These are phyloP conservation scores for Zoanthus gigantus DNA, from an alignment of 92 coral and sea anemone genomes.

Conservation along the genomic window DNA sequence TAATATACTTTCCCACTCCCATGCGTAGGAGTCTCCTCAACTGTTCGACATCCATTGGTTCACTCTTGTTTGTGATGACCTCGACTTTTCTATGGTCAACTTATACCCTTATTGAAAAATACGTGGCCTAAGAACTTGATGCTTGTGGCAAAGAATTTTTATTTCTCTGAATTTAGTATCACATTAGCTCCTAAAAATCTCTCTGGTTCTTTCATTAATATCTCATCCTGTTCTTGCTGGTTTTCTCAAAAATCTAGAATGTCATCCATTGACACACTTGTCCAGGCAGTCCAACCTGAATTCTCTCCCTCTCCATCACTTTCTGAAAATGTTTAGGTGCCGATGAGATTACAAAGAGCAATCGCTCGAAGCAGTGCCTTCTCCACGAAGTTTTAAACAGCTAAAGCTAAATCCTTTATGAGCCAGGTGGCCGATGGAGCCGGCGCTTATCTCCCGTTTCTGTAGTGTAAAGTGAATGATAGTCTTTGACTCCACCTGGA, in stretches of 20 bases:
- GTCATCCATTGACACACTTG: conserved; percentile 72
- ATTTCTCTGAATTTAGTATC: conserved; percentile 40
- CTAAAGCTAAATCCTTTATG: no score
- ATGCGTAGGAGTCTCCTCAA: conserved; percentile 1
- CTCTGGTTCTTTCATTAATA: conserved; percentile 11
- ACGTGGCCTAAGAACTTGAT: conserved; percentile 32
- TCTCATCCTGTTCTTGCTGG: conserved; percentile 31
- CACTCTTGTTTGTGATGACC: conserved; percentile 47
- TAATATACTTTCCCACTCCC: neutral
- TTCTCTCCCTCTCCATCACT: conserved; percentile 47
- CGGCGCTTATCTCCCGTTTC: no score
- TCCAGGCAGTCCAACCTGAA: conserved; percentile 36
- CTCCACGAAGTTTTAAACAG: conserved; percentile 44
- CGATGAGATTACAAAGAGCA: neutral
- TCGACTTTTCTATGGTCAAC: conserved; percentile 32
- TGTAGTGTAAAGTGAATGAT: no score
- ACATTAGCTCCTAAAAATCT: conserved; percentile 31
- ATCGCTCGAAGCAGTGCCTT: conserved; percentile 34
- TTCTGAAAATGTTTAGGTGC: conserved; percentile 57
- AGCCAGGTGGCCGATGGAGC: no score
- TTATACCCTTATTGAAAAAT: conserved; percentile 26
- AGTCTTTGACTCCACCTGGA: no score
- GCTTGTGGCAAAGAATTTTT: conserved; percentile 10
- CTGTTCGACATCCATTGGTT: conserved; percentile 66
- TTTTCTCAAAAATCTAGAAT: conserved; percentile 62